Percentiles rank a stretch among this genome's conserved stretches.
These are phyloP conservation scores for Oreochromis aureus DNA, from an alignment of 2,113 vertebrate genomes.

Conservation along the genomic window DNA sequence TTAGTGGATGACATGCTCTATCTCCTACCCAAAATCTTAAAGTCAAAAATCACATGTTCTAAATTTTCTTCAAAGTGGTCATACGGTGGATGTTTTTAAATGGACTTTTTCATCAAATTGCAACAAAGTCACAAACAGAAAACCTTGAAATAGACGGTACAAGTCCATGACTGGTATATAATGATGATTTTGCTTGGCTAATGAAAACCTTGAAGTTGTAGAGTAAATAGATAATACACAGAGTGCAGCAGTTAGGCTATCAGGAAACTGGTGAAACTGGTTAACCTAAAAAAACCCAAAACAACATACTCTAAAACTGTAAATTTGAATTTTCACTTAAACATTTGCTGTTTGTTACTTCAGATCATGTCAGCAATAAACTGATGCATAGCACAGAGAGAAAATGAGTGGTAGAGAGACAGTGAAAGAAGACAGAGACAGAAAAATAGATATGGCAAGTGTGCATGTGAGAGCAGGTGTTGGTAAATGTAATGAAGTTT, in stretches of 20 bases:
- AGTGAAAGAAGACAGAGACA: background rate
- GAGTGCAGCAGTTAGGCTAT: background rate
- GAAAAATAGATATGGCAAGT: background rate
- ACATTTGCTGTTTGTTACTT: constrained; percentile 28
- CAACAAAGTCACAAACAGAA: background rate
- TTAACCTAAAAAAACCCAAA: accelerated
- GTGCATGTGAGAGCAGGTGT: background rate
- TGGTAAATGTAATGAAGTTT: background rate
- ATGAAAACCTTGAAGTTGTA: background rate
- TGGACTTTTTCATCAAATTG: background rate
- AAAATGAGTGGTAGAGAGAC: background rate
- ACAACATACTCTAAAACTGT: background rate
- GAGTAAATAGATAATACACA: background rate
- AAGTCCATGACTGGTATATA: background rate
- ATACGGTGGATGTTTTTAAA: background rate
- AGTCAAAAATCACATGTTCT: background rate
- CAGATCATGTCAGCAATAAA: background rate
- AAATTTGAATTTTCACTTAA: background rate
- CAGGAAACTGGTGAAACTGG: background rate
- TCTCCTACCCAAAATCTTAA: background rate
- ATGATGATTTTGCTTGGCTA: background rate
- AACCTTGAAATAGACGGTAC: background rate
- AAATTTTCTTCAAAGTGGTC: background rate
- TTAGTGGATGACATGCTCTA: background rate
- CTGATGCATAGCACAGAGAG: background rate